Evolutionary conservation across 1,140 invertebrate genomes (phyloP).

Genomic region (Panulirus ornatus): DNA sequence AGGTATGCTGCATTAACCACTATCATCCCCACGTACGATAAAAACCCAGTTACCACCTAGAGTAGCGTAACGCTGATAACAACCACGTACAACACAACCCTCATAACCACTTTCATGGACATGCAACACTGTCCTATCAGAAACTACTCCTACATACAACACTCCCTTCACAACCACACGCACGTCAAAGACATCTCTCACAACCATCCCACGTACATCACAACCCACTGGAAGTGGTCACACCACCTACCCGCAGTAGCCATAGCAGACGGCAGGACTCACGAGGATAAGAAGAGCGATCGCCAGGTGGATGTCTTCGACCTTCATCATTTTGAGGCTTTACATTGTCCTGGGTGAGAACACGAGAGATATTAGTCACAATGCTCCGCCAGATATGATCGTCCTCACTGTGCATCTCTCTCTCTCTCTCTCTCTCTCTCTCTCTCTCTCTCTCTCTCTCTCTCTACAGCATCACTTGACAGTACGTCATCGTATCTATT

Average conservation of each 20-base stretch:
- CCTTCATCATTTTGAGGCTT: neutral
- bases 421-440: neutral
- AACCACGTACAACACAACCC: neutral
- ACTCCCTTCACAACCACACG: neutral
- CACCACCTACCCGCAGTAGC: slow-evolving; percentile 10
- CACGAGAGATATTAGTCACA: neutral
- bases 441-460: neutral
- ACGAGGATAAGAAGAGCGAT: neutral
- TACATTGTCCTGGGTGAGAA: neutral
- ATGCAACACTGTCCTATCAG: neutral
- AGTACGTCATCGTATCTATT: neutral
- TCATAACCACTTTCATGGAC: neutral
- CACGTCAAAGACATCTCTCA: neutral
- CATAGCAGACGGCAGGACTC: neutral
- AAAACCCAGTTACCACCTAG: too few relatives aligned
- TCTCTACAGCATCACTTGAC: neutral
- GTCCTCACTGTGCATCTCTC: neutral
- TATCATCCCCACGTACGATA: too few relatives aligned
- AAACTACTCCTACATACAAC: neutral
- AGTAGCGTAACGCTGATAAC: too few relatives aligned
- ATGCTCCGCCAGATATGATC: neutral
- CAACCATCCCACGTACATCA: neutral
- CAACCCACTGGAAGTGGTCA: too few relatives aligned
- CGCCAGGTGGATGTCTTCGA: neutral
- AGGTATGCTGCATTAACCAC: too few relatives aligned